phyloP scores from a whole-genome alignment of 2,113 vertebrate species.

The Bos taurus region ARS-UCD2.0 NC_037336.1:56091501-56092000 shows the following conservation, averaged over 20 bases:
- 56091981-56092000: not conserved
- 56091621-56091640: not conserved
- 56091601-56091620: not conserved
- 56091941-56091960: not conserved
- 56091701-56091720: not conserved
- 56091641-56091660: not conserved
- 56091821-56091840: not conserved
- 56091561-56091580: not conserved
- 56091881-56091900: accelerated
- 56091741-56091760: not conserved
- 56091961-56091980: not conserved
- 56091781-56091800: not conserved
- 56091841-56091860: not conserved
- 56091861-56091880: not conserved
- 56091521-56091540: not conserved
- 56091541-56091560: not conserved
- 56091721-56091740: not conserved
- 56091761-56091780: not conserved
- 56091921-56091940: not conserved
- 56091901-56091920: not conserved
- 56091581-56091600: not conserved
- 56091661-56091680: not conserved
- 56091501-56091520: not conserved
- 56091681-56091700: not conserved
- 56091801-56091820: not conserved